Percentiles rank a stretch among this genome's conserved stretches.
Conservation (phyloP, 2,113 vertebrate species). For the Thomomys bottae region DNA sequence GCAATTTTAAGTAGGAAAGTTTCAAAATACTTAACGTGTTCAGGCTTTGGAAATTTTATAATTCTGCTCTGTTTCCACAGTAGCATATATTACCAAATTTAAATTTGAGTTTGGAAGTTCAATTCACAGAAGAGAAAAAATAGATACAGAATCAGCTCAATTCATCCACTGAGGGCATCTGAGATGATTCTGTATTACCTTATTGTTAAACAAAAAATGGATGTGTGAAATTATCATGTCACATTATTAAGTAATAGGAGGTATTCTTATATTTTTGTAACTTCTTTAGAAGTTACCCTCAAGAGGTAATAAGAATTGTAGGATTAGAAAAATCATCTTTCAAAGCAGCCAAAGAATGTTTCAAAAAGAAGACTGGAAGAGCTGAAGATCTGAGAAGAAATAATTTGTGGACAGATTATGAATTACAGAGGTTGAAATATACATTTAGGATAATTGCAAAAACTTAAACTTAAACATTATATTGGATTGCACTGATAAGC, state of each 20-base stretch:
- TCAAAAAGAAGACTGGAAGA: background rate
- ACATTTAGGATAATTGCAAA: background rate
- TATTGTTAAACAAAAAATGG: background rate
- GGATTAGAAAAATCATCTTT: background rate
- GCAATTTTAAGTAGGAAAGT: background rate
- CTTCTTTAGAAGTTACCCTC: background rate
- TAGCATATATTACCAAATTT: background rate
- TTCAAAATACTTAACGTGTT: background rate
- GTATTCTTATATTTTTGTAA: background rate
- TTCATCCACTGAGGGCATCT: background rate
- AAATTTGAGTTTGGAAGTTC: background rate
- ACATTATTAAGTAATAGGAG: constrained; percentile 5
- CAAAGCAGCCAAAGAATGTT: background rate
- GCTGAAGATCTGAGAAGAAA: background rate
- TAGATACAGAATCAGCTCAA: no score
- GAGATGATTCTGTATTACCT: background rate
- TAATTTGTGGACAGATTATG: background rate
- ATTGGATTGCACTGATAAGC: background rate
- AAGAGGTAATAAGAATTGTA: background rate
- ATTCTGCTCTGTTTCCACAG: background rate
- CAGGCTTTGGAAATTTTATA: background rate
- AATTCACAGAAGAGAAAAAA: no score
- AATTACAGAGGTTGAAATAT: background rate
- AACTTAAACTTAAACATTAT: background rate
- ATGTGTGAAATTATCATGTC: background rate